These are phyloP conservation scores for Eremophila alpestris DNA, from an alignment of 2,797 vertebrate species.

Conservation along the genomic window DNA sequence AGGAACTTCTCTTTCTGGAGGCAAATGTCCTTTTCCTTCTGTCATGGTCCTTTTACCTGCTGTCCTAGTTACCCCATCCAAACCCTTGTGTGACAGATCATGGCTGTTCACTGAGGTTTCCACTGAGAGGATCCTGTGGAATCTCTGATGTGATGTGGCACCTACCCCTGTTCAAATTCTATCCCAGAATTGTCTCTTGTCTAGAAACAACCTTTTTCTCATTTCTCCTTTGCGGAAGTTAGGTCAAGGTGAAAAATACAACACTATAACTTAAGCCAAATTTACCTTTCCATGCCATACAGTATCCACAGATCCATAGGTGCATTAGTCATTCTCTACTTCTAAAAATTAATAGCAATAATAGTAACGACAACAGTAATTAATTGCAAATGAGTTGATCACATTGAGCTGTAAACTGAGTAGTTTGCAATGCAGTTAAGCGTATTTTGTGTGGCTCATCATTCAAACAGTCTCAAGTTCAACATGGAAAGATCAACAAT, in stretches of 20 bases:
- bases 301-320: background rate
- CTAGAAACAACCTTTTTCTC: background rate
- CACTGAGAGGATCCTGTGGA: background rate
- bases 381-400: constrained; percentile 27
- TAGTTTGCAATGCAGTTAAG: constrained; percentile 71
- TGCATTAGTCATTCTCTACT: constrained; percentile 23
- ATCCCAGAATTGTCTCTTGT: background rate
- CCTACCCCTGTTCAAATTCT: background rate
- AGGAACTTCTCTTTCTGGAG: background rate
- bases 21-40: background rate
- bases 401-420: constrained; percentile 19
- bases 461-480: constrained; percentile 35
- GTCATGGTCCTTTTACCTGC: background rate
- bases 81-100: background rate
- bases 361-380: background rate
- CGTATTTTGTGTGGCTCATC: constrained; percentile 50
- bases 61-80: background rate
- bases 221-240: background rate
- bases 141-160: background rate
- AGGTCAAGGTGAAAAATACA: background rate
- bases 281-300: background rate
- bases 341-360: background rate
- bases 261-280: background rate
- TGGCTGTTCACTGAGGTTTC: background rate
- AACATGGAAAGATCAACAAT: background rate